These are phyloP conservation scores for Oostethus manadensis DNA, from an alignment of 2,113 vertebrate species.

Conservation along the genomic window DNA sequence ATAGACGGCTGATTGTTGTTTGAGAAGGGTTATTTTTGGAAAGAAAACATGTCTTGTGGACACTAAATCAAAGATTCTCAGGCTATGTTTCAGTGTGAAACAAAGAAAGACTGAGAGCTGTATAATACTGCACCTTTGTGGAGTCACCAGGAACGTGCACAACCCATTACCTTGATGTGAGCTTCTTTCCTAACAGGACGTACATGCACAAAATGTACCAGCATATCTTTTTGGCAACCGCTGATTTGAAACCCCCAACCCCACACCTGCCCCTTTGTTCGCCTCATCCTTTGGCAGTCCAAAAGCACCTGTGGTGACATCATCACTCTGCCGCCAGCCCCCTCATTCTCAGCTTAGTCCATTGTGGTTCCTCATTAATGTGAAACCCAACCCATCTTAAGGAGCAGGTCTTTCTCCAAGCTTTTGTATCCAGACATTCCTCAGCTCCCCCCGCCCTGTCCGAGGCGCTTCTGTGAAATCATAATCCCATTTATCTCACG, in stretches of 20 bases:
- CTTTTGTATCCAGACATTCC: conserved; percentile 63
- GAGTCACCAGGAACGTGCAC: neutral
- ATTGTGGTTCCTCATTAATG: conserved; percentile 43
- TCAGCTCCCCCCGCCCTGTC: conserved; percentile 34
- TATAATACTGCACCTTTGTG: neutral
- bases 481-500: conserved; percentile 51
- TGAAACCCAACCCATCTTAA: conserved; percentile 58
- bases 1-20: conserved; percentile 12
- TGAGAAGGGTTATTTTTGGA: neutral
- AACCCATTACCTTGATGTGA: neutral
- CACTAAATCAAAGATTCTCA: conserved; percentile 29
- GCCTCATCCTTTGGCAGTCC: conserved; percentile 12
- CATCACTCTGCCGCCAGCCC: conserved; percentile 34
- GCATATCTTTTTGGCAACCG: conserved; percentile 11
- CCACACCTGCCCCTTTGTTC: conserved; percentile 59
- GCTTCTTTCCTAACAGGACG: neutral
- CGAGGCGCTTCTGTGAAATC: conserved; percentile 34
- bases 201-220: conserved; percentile 14
- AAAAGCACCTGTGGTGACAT: conserved; percentile 54
- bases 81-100: conserved; percentile 22
- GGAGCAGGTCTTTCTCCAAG: conserved; percentile 42
- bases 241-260: conserved; percentile 2
- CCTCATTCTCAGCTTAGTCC: conserved; percentile 23
- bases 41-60: conserved; percentile 12
- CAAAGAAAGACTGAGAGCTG: conserved; percentile 23